Evolutionary conservation across 2,888 invertebrate genomes (phyloP).

Genomic region (Congeria kusceri): DNA sequence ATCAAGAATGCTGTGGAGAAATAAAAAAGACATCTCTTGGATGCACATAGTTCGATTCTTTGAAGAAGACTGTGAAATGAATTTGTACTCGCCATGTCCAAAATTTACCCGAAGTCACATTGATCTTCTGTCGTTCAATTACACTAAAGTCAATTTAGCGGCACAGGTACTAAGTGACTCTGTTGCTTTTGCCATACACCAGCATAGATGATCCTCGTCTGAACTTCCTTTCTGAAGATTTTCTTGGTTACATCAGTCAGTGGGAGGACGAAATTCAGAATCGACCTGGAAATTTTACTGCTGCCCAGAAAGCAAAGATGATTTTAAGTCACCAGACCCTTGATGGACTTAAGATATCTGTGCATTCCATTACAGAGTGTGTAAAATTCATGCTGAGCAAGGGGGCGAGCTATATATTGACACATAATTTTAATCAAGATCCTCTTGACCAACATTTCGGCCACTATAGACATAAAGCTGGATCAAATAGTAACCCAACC

Average conservation of each 20-base stretch:
- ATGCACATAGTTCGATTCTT: slow-evolving; percentile 53
- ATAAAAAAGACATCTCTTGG: slow-evolving; percentile 47
- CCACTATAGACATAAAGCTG: too few relatives aligned
- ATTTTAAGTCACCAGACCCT: slow-evolving; percentile 47
- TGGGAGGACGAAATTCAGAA: slow-evolving; percentile 35
- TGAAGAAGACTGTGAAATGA: slow-evolving; percentile 46
- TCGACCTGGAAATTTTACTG: slow-evolving; percentile 7
- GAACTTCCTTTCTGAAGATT: slow-evolving; percentile 29
- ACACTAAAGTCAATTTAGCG: not conserved
- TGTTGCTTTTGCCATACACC: not conserved
- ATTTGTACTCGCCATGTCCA: too few relatives aligned
- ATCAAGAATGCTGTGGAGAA: slow-evolving; percentile 48
- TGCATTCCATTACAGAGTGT: too few relatives aligned
- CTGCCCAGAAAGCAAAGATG: slow-evolving; percentile 24
- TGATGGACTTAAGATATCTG: not conserved
- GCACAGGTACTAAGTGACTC: not conserved
- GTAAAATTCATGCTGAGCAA: too few relatives aligned
- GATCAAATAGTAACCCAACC: too few relatives aligned
- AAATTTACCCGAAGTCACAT: slow-evolving; percentile 40
- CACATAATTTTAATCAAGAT: too few relatives aligned
- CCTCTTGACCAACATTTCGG: too few relatives aligned
- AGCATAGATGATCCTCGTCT: slow-evolving; percentile 35
- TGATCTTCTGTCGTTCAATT: slow-evolving; percentile 24
- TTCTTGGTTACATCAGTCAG: slow-evolving; percentile 42
- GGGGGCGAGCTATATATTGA: too few relatives aligned